phyloP scores from a whole-genome alignment of 2,888 invertebrate species.

The Neoascia interrupta region DNA sequence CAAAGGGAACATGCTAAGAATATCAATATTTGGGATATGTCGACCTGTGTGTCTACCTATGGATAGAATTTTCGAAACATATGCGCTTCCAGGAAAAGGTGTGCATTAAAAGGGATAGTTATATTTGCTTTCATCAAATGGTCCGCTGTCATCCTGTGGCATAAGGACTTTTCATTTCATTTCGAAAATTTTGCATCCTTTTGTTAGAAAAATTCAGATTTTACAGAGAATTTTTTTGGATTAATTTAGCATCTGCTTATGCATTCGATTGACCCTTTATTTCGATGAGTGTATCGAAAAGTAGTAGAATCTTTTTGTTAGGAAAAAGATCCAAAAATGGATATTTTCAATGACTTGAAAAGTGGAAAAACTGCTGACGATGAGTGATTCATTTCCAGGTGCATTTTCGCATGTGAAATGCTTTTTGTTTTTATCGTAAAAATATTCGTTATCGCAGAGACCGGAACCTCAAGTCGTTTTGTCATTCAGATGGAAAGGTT shows the following conservation, averaged over 20 bases:
- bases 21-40: conserved; percentile 43
- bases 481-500: too few relatives aligned
- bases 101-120: conserved; percentile 41
- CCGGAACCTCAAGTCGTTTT: background rate
- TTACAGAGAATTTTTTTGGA: conserved; percentile 22
- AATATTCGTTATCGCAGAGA: background rate
- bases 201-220: too few relatives aligned
- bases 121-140: conserved; percentile 36
- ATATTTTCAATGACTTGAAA: too few relatives aligned
- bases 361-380: too few relatives aligned
- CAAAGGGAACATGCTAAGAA: conserved; percentile 4
- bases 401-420: background rate
- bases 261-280: conserved; percentile 57
- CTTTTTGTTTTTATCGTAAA: too few relatives aligned
- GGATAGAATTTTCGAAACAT: conserved; percentile 31
- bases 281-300: conserved; percentile 44
- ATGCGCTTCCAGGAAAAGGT: conserved; percentile 56
- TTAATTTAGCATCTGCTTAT: conserved; percentile 48
- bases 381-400: conserved; percentile 43
- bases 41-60: background rate
- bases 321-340: too few relatives aligned
- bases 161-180: conserved; percentile 51
- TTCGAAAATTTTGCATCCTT: conserved; percentile 47
- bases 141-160: conserved; percentile 10
- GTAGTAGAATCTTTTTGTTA: conserved; percentile 14